phyloP scores from a whole-genome alignment of 2,888 invertebrate species.

The Agrenia bidenticulata region DNA sequence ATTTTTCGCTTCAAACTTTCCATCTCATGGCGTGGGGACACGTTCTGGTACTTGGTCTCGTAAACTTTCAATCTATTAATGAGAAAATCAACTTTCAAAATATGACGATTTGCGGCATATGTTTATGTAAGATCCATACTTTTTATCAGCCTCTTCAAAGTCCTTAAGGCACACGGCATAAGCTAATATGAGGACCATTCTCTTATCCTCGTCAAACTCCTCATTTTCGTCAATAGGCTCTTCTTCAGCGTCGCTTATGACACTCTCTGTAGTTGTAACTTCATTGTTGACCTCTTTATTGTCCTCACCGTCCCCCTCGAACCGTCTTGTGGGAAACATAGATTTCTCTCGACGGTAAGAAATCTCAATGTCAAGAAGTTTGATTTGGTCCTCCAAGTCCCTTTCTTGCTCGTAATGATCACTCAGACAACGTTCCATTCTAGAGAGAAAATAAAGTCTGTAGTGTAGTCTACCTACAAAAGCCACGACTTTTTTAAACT shows the following conservation, averaged over 20 bases:
- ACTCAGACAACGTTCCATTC: conserved; percentile 34
- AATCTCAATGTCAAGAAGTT: conserved; percentile 35
- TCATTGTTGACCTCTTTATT: conserved; percentile 12
- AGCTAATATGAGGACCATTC: conserved; percentile 32
- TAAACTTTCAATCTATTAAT: conserved; percentile 27
- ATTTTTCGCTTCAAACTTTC: conserved; percentile 28
- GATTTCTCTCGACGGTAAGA: conserved; percentile 25
- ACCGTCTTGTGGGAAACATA: conserved; percentile 15
- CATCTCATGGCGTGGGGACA: conserved; percentile 38
- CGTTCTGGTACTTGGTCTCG: conserved; percentile 43
- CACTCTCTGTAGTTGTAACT: background rate
- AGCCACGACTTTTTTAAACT: too few relatives aligned
- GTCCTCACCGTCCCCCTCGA: conserved; percentile 19
- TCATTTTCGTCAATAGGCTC: conserved; percentile 25
- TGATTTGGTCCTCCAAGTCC: conserved; percentile 42
- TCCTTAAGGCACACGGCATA: conserved; percentile 31
- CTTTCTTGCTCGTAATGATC: conserved; percentile 35
- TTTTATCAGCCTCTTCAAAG: conserved; percentile 35
- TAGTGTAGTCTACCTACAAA: too few relatives aligned
- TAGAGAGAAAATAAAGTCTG: too few relatives aligned
- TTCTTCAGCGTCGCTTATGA: background rate
- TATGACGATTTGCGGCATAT: background rate
- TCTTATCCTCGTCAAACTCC: conserved; percentile 28
- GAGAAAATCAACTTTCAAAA: background rate
- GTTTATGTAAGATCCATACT: conserved; percentile 22